Percentiles rank a stretch among this genome's conserved stretches.
These are phyloP conservation scores for Gerris lacustris DNA, from an alignment of 2,888 invertebrate species.

Conservation along the genomic window DNA sequence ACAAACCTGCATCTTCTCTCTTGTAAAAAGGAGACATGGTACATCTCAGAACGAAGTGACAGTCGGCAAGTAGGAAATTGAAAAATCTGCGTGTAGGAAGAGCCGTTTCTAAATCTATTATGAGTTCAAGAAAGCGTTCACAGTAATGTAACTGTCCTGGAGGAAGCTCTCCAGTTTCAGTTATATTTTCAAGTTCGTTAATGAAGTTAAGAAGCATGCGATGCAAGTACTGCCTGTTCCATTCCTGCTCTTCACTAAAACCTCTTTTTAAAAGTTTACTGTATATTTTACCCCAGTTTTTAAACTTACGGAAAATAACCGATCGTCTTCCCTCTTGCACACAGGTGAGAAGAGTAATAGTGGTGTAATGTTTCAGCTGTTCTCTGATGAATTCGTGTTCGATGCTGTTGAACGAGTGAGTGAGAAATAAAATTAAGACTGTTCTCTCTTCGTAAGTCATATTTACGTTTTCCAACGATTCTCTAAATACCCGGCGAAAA, in stretches of 20 bases:
- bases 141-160: conserved; percentile 48
- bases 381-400: conserved; percentile 87
- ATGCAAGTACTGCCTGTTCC: conserved; percentile 79
- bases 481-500: conserved; percentile 65
- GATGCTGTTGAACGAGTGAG: conserved; percentile 95
- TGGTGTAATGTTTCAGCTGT: conserved; percentile 47
- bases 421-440: conserved; percentile 76
- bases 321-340: neutral
- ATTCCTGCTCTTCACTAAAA: conserved; percentile 42
- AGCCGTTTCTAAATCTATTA: conserved; percentile 91
- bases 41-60: conserved; percentile 83
- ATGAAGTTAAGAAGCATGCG: conserved; percentile 79
- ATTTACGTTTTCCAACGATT: conserved; percentile 44
- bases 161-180: conserved; percentile 43
- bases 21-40: conserved; percentile 62
- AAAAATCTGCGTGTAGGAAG: conserved; percentile 93
- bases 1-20: conserved; percentile 75
- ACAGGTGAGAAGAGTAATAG: conserved; percentile 4
- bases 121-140: conserved; percentile 87
- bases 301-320: neutral
- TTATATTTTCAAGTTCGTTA: conserved; percentile 61
- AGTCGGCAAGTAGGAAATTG: conserved; percentile 89
- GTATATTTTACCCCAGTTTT: conserved; percentile 9
- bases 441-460: conserved; percentile 55
- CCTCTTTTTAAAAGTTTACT: conserved; percentile 6